These are phyloP conservation scores for Prosapia bicincta DNA, from an alignment of 2,888 invertebrate species.

Conservation along the genomic window DNA sequence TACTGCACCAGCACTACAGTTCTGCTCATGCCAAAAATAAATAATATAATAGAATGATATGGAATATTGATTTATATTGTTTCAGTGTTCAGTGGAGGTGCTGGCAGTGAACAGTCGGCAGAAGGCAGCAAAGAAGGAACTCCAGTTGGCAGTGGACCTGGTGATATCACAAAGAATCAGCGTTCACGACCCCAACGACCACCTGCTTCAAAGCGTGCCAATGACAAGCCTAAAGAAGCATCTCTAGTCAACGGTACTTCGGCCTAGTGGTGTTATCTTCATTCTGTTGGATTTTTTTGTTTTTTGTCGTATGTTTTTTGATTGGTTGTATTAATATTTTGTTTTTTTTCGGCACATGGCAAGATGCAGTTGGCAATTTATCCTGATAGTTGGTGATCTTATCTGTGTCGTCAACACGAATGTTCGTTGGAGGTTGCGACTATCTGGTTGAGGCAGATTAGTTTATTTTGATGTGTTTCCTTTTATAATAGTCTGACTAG, in stretches of 20 bases:
- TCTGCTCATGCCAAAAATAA: too few species aligned
- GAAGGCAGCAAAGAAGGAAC: conserved; percentile 29
- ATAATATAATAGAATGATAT: too few species aligned
- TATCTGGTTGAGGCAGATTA: not conserved
- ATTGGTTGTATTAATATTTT: not conserved
- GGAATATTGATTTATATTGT: not conserved
- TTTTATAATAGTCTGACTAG: not conserved
- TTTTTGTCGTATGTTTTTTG: not conserved
- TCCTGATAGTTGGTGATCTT: conserved; percentile 18
- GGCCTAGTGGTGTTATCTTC: conserved; percentile 27
- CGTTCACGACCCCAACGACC: conserved; percentile 20
- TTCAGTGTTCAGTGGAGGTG: conserved; percentile 18
- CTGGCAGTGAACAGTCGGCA: conserved; percentile 14
- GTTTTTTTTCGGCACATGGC: conserved; percentile 22
- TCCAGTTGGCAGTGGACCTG: conserved; percentile 24
- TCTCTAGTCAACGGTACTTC: conserved; percentile 36
- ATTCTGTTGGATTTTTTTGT: conserved; percentile 7
- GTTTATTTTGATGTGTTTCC: not conserved
- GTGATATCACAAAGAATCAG: conserved; percentile 32
- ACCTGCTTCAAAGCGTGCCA: conserved; percentile 24
- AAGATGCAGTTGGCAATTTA: conserved; percentile 11
- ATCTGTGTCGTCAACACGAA: conserved; percentile 6
- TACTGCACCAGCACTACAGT: too few species aligned
- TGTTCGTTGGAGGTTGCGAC: not conserved
- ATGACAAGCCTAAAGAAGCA: conserved; percentile 36